These are phyloP conservation scores for Mimumesa dahlbomi DNA, from an alignment of 2,888 invertebrate species.

Conservation along the genomic window DNA sequence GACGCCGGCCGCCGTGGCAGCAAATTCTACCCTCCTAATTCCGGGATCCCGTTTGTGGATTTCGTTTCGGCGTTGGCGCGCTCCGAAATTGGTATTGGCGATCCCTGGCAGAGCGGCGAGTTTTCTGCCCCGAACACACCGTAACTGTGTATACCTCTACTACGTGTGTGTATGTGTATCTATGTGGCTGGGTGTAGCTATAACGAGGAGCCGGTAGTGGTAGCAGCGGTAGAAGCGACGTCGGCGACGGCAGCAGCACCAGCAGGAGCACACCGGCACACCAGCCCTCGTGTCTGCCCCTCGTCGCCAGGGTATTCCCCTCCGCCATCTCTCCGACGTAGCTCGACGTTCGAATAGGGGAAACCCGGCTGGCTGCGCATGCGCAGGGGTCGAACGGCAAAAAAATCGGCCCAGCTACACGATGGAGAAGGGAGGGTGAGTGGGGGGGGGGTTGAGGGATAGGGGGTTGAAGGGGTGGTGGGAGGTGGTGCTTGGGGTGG, in stretches of 20 bases:
- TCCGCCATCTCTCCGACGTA: conserved; percentile 30
- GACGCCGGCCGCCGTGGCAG: background rate
- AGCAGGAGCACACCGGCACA: conserved; percentile 7
- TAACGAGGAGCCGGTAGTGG: conserved; percentile 66
- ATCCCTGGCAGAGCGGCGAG: conserved; percentile 46
- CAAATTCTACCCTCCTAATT: conserved; percentile 48
- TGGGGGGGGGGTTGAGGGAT: too few species aligned
- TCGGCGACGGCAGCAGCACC: conserved; percentile 1
- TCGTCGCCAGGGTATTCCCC: conserved; percentile 19
- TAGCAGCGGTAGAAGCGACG: conserved; percentile 23
- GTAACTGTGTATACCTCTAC: too few species aligned
- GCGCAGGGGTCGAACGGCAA: conserved; percentile 79
- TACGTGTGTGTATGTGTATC: conserved; percentile 15
- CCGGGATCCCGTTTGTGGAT: conserved; percentile 43
- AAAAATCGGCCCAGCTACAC: conserved; percentile 84
- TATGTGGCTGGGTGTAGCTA: too few species aligned
- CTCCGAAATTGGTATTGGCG: conserved; percentile 57
- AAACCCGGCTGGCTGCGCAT: conserved; percentile 59
- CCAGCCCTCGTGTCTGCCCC: conserved; percentile 8
- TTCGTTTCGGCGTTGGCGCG: conserved; percentile 42
- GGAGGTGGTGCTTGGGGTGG: conserved; percentile 67
- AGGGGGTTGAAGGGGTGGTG: too few species aligned
- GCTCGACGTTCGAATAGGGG: conserved; percentile 54
- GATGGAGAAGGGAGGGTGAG: conserved; percentile 40
- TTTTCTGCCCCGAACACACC: conserved; percentile 44